phyloP scores from a whole-genome alignment of 2,888 invertebrate genomes.

The Pedicia rivosa region DNA sequence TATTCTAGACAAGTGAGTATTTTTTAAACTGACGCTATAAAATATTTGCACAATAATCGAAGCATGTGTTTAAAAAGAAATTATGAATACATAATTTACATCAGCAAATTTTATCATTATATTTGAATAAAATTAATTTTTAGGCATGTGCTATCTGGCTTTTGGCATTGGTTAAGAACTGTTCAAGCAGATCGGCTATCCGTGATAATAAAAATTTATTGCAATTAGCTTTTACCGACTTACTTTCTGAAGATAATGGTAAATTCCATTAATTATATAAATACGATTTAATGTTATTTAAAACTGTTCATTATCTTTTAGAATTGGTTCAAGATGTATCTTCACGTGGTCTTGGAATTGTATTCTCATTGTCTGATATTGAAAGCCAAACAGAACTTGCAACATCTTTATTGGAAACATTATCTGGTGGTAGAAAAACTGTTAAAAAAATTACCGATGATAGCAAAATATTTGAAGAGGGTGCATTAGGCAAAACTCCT shows the following conservation, averaged over 20 bases:
- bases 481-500: conserved; percentile 70
- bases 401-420: conserved; percentile 60
- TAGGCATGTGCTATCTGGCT: conserved; percentile 81
- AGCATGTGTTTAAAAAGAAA: too few species aligned
- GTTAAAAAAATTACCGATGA: conserved; percentile 62
- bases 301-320: conserved; percentile 24
- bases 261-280: conserved; percentile 19
- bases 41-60: too few species aligned
- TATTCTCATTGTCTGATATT: conserved; percentile 67
- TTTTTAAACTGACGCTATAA: too few species aligned
- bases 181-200: conserved; percentile 51
- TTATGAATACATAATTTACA: too few species aligned
- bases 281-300: not conserved
- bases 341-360: conserved; percentile 75
- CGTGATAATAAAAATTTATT: conserved; percentile 46
- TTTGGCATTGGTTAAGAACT: conserved; percentile 65
- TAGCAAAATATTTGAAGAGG: conserved; percentile 78
- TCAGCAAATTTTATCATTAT: not conserved
- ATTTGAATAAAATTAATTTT: conserved; percentile 10
- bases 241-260: conserved; percentile 82
- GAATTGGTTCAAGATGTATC: conserved; percentile 90
- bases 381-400: conserved; percentile 56
- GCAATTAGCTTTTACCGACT: conserved; percentile 73
- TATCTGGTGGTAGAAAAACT: conserved; percentile 61
- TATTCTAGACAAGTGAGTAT: conserved; percentile 43